These are phyloP conservation scores for Archips xylosteana DNA, from an alignment of 2,888 invertebrate genomes.

Conservation along the genomic window DNA sequence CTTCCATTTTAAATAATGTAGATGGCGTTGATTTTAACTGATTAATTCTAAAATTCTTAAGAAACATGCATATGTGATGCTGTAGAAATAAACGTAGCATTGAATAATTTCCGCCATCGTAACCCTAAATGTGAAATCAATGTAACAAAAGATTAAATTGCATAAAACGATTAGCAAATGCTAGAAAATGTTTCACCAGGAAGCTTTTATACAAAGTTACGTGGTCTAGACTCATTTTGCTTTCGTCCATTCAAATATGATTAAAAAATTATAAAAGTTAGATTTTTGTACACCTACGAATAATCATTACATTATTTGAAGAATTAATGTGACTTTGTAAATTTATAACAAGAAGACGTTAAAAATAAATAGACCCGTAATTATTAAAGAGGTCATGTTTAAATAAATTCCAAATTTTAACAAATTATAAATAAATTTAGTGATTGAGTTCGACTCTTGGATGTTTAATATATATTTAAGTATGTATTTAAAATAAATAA, in stretches of 20 bases:
- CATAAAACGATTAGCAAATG: slow-evolving; percentile 31
- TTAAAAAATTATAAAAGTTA: not conserved
- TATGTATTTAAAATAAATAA: too few species aligned
- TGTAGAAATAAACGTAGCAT: slow-evolving; percentile 13
- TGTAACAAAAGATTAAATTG: slow-evolving; percentile 35
- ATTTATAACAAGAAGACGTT: too few species aligned
- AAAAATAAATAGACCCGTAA: too few species aligned
- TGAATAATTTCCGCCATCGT: slow-evolving; percentile 31
- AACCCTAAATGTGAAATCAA: slow-evolving; percentile 32
- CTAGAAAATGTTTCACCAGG: slow-evolving; percentile 18
- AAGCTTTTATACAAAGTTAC: slow-evolving; percentile 13
- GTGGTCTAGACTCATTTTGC: slow-evolving; percentile 13
- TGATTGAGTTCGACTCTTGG: too few species aligned
- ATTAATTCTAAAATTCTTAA: not conserved
- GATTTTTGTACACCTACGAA: too few species aligned
- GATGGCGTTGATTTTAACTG: not conserved
- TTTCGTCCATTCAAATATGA: not conserved
- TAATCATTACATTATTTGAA: too few species aligned
- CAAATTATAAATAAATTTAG: too few species aligned
- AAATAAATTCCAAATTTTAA: too few species aligned
- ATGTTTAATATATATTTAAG: too few species aligned
- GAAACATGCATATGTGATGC: slow-evolving; percentile 4
- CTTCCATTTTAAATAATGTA: too few species aligned
- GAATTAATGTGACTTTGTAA: too few species aligned
- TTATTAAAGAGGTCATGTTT: too few species aligned